phyloP scores from a whole-genome alignment of 2,113 vertebrate genomes.

The Ahaetulla prasina region DNA sequence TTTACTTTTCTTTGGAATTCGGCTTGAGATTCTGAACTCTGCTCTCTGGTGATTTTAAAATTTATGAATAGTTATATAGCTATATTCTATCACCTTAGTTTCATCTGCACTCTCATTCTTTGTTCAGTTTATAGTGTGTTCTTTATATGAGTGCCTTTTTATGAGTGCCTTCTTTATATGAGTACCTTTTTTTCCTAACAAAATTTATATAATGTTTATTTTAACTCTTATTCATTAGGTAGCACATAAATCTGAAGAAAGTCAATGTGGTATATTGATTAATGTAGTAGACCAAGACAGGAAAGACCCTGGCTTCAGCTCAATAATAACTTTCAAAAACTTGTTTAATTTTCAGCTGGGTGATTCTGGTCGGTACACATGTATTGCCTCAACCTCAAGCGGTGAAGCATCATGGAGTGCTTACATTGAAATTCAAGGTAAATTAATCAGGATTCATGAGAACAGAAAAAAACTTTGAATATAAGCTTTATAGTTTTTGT shows the following conservation, averaged over 20 bases:
- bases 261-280: background rate
- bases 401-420: conserved; percentile 96
- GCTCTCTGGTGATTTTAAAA: conserved; percentile 23
- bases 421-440: conserved; percentile 95
- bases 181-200: background rate
- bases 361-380: conserved; percentile 91
- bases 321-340: conserved; percentile 62
- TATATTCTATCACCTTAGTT: conserved; percentile 29
- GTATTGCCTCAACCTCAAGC: conserved; percentile 90
- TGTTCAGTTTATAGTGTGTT: conserved; percentile 9
- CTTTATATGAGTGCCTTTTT: background rate
- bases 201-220: background rate
- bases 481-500: conserved; percentile 23
- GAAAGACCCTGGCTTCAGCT: background rate
- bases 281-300: background rate
- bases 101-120: conserved; percentile 18
- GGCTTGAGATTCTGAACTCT: background rate
- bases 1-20: conserved; percentile 23
- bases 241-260: conserved; percentile 38
- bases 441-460: conserved; percentile 20
- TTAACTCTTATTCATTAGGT: conserved; percentile 49
- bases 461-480: background rate
- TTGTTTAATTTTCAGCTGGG: conserved; percentile 78
- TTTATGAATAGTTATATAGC: conserved; percentile 43
- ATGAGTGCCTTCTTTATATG: background rate